Conservation (phyloP, 2,113 vertebrate genomes). For the Leptobrachium leishanense region DNA sequence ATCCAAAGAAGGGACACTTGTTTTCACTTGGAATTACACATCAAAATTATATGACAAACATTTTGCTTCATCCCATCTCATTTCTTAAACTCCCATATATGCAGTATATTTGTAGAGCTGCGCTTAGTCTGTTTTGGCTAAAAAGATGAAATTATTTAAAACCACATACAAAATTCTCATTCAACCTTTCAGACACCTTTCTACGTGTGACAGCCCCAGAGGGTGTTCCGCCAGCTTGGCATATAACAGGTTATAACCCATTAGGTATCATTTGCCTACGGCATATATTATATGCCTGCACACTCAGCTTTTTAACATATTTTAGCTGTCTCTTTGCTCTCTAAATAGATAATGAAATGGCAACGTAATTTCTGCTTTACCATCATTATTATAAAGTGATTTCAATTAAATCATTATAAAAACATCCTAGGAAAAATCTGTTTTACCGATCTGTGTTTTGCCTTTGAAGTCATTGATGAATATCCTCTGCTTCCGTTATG, state of each 20-base stretch:
- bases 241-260: not conserved
- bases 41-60: no score
- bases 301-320: not conserved
- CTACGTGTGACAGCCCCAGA: no score
- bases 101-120: no score
- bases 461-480: conserved; percentile 32
- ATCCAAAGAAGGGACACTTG: no score
- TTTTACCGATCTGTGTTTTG: conserved; percentile 30
- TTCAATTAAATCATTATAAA: conserved; percentile 35
- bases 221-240: not conserved
- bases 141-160: no score
- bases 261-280: not conserved
- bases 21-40: no score
- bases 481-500: conserved; percentile 49
- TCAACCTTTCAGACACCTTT: no score
- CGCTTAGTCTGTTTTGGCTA: no score
- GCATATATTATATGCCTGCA: not conserved
- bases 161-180: no score
- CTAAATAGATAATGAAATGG: not conserved
- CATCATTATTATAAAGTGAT: conserved; percentile 26
- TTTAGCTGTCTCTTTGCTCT: not conserved
- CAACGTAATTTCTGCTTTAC: not conserved
- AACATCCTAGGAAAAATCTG: conserved; percentile 4
- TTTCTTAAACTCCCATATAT: no score
- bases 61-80: no score